These are phyloP conservation scores for Bembecia ichneumoniformis DNA, from an alignment of 2,888 invertebrate genomes.

Conservation along the genomic window DNA sequence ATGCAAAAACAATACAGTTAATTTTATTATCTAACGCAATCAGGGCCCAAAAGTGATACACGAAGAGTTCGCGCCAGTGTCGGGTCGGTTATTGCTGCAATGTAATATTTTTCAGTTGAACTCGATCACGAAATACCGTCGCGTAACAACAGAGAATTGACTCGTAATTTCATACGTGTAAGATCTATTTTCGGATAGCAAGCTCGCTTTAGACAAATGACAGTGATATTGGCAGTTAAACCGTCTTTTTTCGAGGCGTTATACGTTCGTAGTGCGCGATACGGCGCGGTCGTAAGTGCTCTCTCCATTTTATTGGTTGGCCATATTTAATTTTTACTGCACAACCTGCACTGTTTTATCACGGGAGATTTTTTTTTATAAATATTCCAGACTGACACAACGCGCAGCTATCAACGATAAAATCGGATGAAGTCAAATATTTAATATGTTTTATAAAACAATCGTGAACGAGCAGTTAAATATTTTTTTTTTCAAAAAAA, in stretches of 20 bases:
- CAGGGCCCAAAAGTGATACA: constrained; percentile 26
- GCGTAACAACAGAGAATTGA: not conserved
- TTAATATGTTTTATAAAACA: too few species aligned
- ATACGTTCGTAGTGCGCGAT: constrained; percentile 23
- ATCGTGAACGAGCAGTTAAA: too few species aligned
- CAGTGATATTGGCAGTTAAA: constrained; percentile 53
- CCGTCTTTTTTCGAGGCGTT: constrained; percentile 26
- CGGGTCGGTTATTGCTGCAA: constrained; percentile 36
- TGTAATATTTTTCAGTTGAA: not conserved
- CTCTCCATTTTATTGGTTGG: not conserved
- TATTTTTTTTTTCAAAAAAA: too few species aligned
- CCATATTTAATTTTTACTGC: not conserved
- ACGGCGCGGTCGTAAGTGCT: not conserved
- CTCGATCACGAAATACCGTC: not conserved
- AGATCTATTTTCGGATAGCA: constrained; percentile 24
- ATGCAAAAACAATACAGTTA: too few species aligned
- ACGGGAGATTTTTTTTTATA: not conserved
- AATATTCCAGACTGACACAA: not conserved
- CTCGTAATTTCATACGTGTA: not conserved
- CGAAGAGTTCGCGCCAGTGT: constrained; percentile 28
- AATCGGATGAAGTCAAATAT: too few species aligned
- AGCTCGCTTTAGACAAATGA: constrained; percentile 45
- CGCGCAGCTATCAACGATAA: too few species aligned
- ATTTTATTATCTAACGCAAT: constrained; percentile 32
- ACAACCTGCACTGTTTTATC: not conserved